A percentile compares a stretch with the other conserved stretches of the same genome.
Evolutionary conservation across 2,113 vertebrate species (phyloP).

Genomic region (Lanius collurio): DNA sequence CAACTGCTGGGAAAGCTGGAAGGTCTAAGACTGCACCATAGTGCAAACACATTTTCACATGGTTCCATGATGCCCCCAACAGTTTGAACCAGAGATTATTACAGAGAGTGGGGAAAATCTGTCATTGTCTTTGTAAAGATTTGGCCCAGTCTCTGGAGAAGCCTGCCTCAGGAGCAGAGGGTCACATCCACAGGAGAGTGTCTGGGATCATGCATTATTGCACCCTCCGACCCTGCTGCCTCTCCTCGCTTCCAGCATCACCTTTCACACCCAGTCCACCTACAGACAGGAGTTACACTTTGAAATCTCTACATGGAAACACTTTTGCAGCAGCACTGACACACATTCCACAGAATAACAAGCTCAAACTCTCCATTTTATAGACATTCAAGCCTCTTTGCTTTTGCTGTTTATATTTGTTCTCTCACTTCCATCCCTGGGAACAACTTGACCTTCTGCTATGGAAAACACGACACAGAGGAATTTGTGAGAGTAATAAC

Average conservation of each 20-base stretch:
- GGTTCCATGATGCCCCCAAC: neutral
- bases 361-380: neutral
- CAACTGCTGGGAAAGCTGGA: neutral
- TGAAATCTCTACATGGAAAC: neutral
- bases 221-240: neutral
- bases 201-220: neutral
- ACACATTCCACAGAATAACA: neutral
- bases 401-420: slow-evolving; percentile 53
- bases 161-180: neutral
- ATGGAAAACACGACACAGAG: slow-evolving; percentile 25
- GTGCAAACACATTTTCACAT: neutral
- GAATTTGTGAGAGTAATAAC: slow-evolving; percentile 44
- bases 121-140: neutral
- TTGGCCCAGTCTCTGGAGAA: neutral
- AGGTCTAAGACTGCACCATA: neutral
- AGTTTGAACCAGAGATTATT: neutral
- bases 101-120: neutral
- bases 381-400: neutral
- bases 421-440: slow-evolving; percentile 69
- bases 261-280: neutral
- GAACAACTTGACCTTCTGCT: slow-evolving; percentile 75
- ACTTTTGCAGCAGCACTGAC: neutral
- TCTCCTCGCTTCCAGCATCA: neutral
- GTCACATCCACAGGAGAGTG: rapidly evolving
- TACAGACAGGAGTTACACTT: neutral